A percentile compares a stretch with the other conserved stretches of the same genome.
Conservation (phyloP, 2,797 vertebrate genomes). For the Hylomyscus alleni region DNA sequence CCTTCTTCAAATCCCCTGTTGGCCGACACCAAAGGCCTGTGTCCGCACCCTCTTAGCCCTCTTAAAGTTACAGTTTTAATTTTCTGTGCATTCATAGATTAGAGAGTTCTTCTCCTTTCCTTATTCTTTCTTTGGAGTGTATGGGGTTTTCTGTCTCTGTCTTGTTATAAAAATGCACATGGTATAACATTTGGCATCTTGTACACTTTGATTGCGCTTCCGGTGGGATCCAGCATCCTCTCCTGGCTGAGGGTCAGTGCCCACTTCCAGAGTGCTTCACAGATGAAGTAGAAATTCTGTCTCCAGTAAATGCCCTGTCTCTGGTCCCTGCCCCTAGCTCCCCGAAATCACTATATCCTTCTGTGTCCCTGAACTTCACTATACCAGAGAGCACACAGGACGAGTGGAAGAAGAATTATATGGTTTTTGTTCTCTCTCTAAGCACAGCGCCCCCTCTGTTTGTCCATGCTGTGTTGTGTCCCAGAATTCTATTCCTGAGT, state of each 20-base stretch:
- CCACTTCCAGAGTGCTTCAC: not conserved
- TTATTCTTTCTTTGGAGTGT: not conserved
- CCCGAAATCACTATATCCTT: fast-evolving
- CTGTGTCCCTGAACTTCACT: not conserved
- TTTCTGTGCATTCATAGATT: not conserved
- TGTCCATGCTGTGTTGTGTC: not conserved
- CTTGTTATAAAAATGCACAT: not conserved
- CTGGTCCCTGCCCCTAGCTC: not conserved
- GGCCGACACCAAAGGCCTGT: not conserved
- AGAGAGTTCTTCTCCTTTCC: not conserved
- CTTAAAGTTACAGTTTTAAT: not conserved
- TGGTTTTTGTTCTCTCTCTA: not conserved
- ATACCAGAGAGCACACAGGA: not conserved
- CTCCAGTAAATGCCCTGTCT: fast-evolving
- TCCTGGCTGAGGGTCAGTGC: fast-evolving
- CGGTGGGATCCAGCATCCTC: not conserved
- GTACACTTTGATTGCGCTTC: not conserved
- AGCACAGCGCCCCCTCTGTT: not conserved
- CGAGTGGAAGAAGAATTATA: not conserved
- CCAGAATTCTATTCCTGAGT: not conserved
- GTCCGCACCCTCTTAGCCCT: not conserved
- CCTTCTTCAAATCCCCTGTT: not conserved
- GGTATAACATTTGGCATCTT: too few species aligned
- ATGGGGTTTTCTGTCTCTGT: not conserved
- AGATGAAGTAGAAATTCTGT: not conserved